Evolutionary conservation across 2,113 vertebrate genomes (phyloP).

Genomic region (Anhinga rufa): DNA sequence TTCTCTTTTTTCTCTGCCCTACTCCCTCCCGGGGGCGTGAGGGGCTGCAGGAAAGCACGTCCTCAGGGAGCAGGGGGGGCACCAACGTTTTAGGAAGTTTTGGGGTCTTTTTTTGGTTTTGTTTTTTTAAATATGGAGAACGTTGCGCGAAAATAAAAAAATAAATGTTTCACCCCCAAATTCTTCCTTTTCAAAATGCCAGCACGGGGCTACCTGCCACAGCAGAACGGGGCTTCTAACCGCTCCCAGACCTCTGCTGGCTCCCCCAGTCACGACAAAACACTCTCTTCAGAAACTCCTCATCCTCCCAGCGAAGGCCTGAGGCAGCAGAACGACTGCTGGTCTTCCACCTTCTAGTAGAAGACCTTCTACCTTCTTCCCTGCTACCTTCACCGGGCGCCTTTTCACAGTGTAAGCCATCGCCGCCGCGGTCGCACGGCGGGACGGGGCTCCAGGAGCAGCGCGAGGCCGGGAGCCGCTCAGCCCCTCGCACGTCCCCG

Average conservation of each 20-base stretch:
- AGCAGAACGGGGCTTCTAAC: rapidly evolving
- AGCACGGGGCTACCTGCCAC: background rate
- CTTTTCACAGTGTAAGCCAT: rapidly evolving
- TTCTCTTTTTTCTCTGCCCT: background rate
- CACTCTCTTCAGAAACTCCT: background rate
- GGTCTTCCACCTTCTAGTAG: too few relatives aligned
- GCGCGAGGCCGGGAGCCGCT: rapidly evolving
- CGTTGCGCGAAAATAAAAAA: background rate
- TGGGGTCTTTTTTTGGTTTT: background rate
- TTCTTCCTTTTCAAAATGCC: background rate
- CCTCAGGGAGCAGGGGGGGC: background rate
- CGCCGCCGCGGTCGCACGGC: rapidly evolving
- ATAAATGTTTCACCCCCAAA: background rate
- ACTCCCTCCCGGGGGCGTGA: rapidly evolving
- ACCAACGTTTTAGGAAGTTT: background rate
- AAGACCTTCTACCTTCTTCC: too few relatives aligned
- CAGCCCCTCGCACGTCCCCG: rapidly evolving
- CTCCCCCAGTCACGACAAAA: background rate
- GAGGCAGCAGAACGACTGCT: too few relatives aligned
- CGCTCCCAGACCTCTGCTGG: background rate
- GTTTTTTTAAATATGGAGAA: background rate
- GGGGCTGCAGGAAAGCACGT: too few relatives aligned
- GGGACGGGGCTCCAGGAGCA: background rate
- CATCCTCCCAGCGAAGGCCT: background rate
- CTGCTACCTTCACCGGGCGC: background rate